Evolutionary conservation across 1,140 invertebrate genomes (phyloP), one percentile per base, ranked within the genome.

Genomic region (Aphidius gifuensis): DNA sequence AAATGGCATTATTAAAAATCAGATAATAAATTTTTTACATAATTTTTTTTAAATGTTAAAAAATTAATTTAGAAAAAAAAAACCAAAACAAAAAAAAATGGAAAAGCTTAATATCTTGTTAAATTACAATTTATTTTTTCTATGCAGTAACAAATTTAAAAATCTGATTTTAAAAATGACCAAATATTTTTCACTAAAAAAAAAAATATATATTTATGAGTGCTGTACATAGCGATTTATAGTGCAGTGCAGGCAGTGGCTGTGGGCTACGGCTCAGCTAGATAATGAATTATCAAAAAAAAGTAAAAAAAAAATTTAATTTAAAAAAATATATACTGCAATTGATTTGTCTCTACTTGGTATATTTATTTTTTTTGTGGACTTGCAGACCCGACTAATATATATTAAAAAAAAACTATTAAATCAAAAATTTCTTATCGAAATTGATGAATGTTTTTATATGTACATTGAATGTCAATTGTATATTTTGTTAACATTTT

Each of bases 191-290:
- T 32, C 4, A 32, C 23, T 32, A 32, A 32, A 32, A 32, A 21
- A 61, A 65, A 51, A 55, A 21, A 59, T 58, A 58, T 69, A 69
- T 73, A 76, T 67, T 69, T 69, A 74, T 66, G 62, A 71, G 75
- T 80, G 75, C 76, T 80, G 70, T 79, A 79, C 74, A 79, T 77
- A 79, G 76, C 78, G 79, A 9, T 53, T 53, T 71, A 16, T 32
- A 79, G 76, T 81, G 77, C 78, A 79, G 72, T 79, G 76, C 77
- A 80, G 71, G 76, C 75, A 74, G 75, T 75, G 77, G 74, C 76
- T 80, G 77, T 80, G 74, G 72, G 76, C 75, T 80, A 80, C 76
- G 77, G 72, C 79, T 80, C 77, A 76, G 70, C 68, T 76, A 77
- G 66, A 69, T 61, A 74, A 68, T 73, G 58, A 16, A 16, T 16